A percentile compares a stretch with the other conserved stretches of the same genome.
phyloP scores from a whole-genome alignment of 2,888 invertebrate genomes.

The Drosophila eohydei region DNA sequence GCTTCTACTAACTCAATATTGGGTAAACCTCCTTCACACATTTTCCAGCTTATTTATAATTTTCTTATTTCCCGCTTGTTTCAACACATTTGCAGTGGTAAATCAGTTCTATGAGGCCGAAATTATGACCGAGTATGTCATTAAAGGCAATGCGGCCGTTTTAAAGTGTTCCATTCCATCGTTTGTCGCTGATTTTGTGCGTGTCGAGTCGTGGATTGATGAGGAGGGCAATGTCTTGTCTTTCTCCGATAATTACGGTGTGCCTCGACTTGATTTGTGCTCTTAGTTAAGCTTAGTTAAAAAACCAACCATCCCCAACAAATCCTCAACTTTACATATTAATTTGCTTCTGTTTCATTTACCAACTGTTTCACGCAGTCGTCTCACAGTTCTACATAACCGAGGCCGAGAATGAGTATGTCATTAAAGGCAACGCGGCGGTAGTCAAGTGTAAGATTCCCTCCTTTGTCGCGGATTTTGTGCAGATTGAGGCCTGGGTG shows the following conservation, averaged over 20 bases:
- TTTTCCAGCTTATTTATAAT: conserved; percentile 24
- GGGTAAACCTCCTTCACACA: conserved; percentile 14
- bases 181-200: conserved; percentile 90
- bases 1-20: conserved; percentile 3
- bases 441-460: conserved; percentile 97
- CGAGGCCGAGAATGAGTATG: conserved; percentile 97
- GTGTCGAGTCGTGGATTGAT: conserved; percentile 89
- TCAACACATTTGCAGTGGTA: conserved; percentile 86
- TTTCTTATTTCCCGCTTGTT: conserved; percentile 31
- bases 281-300: conserved; percentile 37
- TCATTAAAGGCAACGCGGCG: conserved; percentile 95
- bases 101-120: conserved; percentile 90
- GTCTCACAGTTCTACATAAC: conserved; percentile 95
- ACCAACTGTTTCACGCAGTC: conserved; percentile 86
- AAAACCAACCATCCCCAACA: conserved; percentile 3
- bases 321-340: conserved; percentile 17
- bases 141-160: conserved; percentile 90
- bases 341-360: conserved; percentile 42
- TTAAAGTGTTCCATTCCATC: conserved; percentile 91
- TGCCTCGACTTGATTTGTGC: conserved; percentile 40
- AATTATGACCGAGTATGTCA: conserved; percentile 90
- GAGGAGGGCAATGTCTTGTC: conserved; percentile 85
- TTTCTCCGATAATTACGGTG: conserved; percentile 84
- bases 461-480: conserved; percentile 96
- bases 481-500: conserved; percentile 93